These are phyloP conservation scores for Serilophus lunatus DNA, from an alignment of 2,113 vertebrate genomes.

Conservation along the genomic window DNA sequence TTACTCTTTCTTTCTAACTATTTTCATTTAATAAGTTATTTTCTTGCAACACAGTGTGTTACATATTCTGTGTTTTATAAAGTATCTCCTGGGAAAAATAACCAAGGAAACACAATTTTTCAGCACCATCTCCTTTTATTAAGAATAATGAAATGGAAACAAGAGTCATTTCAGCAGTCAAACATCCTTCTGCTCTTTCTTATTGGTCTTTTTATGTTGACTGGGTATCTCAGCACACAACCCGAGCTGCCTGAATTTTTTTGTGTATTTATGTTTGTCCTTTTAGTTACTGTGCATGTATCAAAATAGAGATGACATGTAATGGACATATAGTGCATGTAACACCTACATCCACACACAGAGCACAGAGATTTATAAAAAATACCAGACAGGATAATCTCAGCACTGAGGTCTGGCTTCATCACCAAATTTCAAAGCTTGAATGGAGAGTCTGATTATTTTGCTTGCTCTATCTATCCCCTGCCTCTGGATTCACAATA, in stretches of 20 bases:
- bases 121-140: conserved; percentile 75
- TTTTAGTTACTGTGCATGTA: background rate
- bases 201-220: conserved; percentile 66
- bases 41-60: conserved; percentile 61
- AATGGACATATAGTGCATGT: background rate
- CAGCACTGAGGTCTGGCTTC: background rate
- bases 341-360: background rate
- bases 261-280: background rate
- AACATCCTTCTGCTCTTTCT: conserved; percentile 51
- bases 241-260: background rate
- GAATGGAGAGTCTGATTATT: background rate
- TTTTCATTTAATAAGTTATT: conserved; percentile 73
- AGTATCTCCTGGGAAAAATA: conserved; percentile 76
- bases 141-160: conserved; percentile 78
- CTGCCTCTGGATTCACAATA: background rate
- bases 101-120: conserved; percentile 74
- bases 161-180: conserved; percentile 73
- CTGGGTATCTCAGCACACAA: background rate
- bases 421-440: background rate
- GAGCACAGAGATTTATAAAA: background rate
- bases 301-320: background rate
- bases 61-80: conserved; percentile 68
- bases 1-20: conserved; percentile 69
- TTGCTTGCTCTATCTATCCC: background rate
- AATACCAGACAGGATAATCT: background rate